These are phyloP conservation scores for Chloroclystis v-ata DNA, from an alignment of 2,888 invertebrate species.

Conservation along the genomic window DNA sequence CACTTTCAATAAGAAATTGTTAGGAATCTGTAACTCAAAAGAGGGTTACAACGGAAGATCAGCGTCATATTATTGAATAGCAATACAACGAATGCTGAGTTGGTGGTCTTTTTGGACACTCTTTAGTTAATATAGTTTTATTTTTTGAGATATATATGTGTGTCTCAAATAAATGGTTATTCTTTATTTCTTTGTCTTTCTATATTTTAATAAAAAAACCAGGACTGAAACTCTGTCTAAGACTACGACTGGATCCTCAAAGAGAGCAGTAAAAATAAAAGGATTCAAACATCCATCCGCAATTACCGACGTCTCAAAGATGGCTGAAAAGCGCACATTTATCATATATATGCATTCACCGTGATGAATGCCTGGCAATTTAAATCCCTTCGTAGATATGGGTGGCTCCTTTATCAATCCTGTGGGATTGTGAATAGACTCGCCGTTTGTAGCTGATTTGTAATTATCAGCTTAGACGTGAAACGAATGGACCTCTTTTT, in stretches of 20 bases:
- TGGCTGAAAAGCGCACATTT: conserved; percentile 63
- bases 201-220: too few species aligned
- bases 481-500: not conserved
- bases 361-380: conserved; percentile 60
- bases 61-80: too few species aligned
- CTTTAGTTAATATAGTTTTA: too few species aligned
- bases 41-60: too few species aligned
- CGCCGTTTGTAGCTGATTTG: conserved; percentile 4
- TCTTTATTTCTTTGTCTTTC: too few species aligned
- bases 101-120: too few species aligned
- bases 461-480: conserved; percentile 18
- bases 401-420: conserved; percentile 56
- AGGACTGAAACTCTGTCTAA: too few species aligned
- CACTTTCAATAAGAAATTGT: too few species aligned
- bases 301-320: conserved; percentile 56
- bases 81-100: too few species aligned
- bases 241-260: not conserved
- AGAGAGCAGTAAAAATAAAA: conserved; percentile 12
- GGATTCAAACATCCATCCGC: conserved; percentile 23
- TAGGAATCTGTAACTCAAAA: too few species aligned
- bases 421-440: conserved; percentile 35
- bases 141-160: too few species aligned
- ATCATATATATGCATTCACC: conserved; percentile 56
- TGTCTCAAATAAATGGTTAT: too few species aligned
- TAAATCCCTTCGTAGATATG: conserved; percentile 52